Evolutionary conservation across 2,888 invertebrate species (phyloP).

Genomic region (Zaprionus lineosus): DNA sequence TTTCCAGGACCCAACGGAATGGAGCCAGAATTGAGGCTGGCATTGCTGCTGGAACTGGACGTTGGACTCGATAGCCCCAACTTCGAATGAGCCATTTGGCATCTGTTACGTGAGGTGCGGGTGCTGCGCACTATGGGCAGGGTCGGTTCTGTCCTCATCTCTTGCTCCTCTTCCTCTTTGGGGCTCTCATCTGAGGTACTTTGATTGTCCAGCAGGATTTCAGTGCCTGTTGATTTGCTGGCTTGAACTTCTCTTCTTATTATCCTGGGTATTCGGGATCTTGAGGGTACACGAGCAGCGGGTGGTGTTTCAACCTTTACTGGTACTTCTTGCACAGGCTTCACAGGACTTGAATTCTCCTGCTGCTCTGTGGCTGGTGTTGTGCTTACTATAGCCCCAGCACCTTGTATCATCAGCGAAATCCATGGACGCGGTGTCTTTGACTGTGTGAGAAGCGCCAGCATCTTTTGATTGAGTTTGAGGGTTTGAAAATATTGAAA

Average conservation of each 20-base stretch:
- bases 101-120: constrained; percentile 28
- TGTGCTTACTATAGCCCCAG: too few species aligned
- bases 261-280: constrained; percentile 26
- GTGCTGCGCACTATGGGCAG: constrained; percentile 35
- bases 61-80: background rate
- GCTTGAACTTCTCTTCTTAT: constrained; percentile 1
- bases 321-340: too few species aligned
- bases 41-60: background rate
- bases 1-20: too few species aligned
- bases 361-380: too few species aligned
- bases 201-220: too few species aligned
- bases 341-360: too few species aligned
- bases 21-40: background rate
- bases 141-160: too few species aligned
- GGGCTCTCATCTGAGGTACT: too few species aligned
- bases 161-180: background rate
- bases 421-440: constrained; percentile 17
- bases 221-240: too few species aligned
- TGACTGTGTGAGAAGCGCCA: constrained; percentile 33
- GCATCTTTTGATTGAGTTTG: constrained; percentile 18
- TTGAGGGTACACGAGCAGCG: background rate
- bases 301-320: background rate
- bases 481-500: too few species aligned
- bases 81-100: constrained; percentile 10
- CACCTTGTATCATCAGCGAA: too few species aligned